These are phyloP conservation scores for Machaerirhynchus nigripectus DNA, from an alignment of 2,113 vertebrate species.

Conservation along the genomic window DNA sequence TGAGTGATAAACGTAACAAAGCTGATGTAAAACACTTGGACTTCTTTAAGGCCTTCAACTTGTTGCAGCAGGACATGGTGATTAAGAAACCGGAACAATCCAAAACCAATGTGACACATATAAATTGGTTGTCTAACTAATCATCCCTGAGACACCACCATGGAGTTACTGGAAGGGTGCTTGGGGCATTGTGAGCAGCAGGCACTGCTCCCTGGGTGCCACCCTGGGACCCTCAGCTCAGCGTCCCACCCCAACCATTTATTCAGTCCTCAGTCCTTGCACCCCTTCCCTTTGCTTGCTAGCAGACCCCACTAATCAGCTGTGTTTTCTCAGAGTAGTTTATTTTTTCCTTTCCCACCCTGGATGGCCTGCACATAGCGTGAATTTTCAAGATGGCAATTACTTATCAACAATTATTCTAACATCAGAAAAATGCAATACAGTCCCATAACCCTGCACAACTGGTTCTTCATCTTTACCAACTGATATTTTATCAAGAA, in stretches of 20 bases:
- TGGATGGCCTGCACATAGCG: rapidly evolving
- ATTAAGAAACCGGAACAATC: not conserved
- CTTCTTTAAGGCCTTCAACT: not conserved
- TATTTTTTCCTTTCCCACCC: not conserved
- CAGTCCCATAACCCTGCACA: not conserved
- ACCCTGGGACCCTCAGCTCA: not conserved
- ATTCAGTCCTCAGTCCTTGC: not conserved
- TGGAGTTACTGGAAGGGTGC: not conserved
- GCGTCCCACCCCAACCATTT: not conserved
- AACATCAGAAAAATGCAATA: not conserved
- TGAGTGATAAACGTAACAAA: not conserved
- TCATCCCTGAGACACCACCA: not conserved
- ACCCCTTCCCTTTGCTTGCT: not conserved
- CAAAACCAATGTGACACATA: not conserved
- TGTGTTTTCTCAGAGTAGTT: not conserved
- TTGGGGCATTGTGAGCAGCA: rapidly evolving
- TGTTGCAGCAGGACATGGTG: not conserved
- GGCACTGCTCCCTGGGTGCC: not conserved
- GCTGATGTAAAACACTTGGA: not conserved
- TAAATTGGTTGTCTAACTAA: not conserved
- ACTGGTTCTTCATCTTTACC: not conserved
- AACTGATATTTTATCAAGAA: not conserved
- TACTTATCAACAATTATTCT: not conserved
- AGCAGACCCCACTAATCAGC: not conserved
- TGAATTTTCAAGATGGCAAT: not conserved